phyloP scores from a whole-genome alignment of 2,888 invertebrate genomes.

The Apocheima hispidaria region DNA sequence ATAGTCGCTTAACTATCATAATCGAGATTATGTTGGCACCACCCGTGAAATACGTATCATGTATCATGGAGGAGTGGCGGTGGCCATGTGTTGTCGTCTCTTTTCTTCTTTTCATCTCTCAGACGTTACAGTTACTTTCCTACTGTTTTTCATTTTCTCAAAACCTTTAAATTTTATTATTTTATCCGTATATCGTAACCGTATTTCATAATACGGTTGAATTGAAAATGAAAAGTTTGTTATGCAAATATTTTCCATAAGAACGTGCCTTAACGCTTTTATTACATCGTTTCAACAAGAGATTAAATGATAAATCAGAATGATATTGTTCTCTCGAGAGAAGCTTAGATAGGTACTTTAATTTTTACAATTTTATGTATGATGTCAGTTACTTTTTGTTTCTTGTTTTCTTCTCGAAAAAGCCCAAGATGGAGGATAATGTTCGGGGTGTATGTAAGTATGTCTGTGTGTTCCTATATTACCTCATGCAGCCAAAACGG shows the following conservation, averaged over 20 bases:
- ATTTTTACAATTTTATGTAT: constrained; percentile 1
- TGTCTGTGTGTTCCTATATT: too few relatives aligned
- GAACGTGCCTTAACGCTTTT: constrained; percentile 24
- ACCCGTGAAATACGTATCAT: too few relatives aligned
- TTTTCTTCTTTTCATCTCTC: too few relatives aligned
- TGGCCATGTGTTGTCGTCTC: too few relatives aligned
- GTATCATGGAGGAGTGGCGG: too few relatives aligned
- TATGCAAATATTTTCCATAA: not conserved
- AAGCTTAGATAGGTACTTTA: not conserved
- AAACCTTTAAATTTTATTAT: not conserved
- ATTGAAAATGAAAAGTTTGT: constrained; percentile 14
- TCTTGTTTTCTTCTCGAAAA: not conserved
- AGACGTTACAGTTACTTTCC: too few relatives aligned
- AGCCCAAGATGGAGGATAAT: too few relatives aligned
- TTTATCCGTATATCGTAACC: not conserved
- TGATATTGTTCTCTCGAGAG: constrained; percentile 16
- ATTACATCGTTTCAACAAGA: constrained; percentile 30
- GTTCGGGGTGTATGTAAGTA: too few relatives aligned
- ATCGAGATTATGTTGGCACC: too few relatives aligned
- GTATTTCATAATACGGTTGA: constrained; percentile 3
- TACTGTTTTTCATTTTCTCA: not conserved
- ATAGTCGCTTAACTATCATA: too few relatives aligned
- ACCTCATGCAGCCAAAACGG: too few relatives aligned
- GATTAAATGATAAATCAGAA: constrained; percentile 36
- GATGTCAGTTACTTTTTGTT: not conserved